These are phyloP conservation scores for Liasis olivaceus DNA, from an alignment of 2,797 vertebrate species.

Conservation along the genomic window DNA sequence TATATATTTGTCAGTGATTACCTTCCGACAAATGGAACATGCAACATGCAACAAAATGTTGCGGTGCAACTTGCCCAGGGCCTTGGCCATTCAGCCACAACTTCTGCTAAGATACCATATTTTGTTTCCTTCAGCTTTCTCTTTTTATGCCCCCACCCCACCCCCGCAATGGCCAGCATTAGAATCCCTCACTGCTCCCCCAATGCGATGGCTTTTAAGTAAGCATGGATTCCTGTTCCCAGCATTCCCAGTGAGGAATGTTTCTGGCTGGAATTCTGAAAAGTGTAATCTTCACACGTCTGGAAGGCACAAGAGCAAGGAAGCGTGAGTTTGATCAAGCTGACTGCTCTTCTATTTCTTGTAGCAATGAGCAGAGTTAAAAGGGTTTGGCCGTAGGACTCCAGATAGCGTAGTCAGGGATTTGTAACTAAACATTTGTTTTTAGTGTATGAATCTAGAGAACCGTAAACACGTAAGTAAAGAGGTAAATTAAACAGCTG, in stretches of 20 bases:
- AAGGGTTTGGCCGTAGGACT: background rate
- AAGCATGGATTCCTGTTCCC: background rate
- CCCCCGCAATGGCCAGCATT: background rate
- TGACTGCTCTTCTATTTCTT: background rate
- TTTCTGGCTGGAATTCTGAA: background rate
- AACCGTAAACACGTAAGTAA: conserved; percentile 36
- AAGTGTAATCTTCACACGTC: background rate
- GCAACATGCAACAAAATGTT: background rate
- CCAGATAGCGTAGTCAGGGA: background rate
- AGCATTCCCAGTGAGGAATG: background rate
- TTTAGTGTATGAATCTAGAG: background rate
- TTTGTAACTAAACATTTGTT: background rate
- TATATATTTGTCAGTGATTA: background rate
- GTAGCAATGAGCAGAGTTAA: background rate
- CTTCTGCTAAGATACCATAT: background rate
- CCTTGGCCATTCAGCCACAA: background rate
- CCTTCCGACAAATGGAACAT: background rate
- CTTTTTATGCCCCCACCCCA: background rate
- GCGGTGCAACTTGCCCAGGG: no score
- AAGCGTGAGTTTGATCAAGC: background rate
- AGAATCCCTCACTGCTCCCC: background rate
- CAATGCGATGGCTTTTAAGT: background rate
- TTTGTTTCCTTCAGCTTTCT: background rate
- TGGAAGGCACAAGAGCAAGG: background rate
- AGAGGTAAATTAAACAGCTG: conserved; percentile 47